Evolutionary conservation across 2,888 invertebrate genomes (phyloP), one percentile per base, ranked within the genome.

Genomic region (Idaea straminata): DNA sequence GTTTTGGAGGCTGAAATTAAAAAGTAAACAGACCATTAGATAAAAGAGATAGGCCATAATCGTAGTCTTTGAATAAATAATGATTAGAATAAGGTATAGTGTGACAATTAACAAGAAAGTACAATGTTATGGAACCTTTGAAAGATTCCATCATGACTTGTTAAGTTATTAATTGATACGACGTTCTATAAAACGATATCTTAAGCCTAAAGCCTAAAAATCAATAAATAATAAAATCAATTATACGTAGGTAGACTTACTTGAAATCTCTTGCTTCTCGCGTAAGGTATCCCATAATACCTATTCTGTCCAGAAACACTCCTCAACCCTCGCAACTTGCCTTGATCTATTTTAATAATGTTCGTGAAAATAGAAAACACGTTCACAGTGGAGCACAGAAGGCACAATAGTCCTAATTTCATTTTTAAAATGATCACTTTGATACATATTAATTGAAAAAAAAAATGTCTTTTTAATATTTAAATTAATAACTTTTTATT

Each of bases 211-310:
- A 57, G 57, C 15, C 10, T 57, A 15, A n/a, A n/a, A n/a, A n/a
- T n/a, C n/a, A n/a, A 57, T 57, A 15, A 57, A 57, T 15, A 10
- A 15, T 57, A 57, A 57, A n/a, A 57, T 10, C 10, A 57, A 15
- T 15, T 57, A 57, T 15, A 15, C 4, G 10, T 61, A 61, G 60
- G 59, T 63, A 34, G 59, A 77, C 83, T 82, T 69, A 91, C 92
- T 80, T 88, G 84, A 69, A 90, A 91, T 65, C 91, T 83, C 66
- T 81, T 72, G 69, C 85, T 82, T 61, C 75, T 74, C 0, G 88
- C 91, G 63, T 92, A 92, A 4, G 87, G 91, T 75, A 92, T 88
- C n/a, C 91, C 87, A 61, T 86, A 87, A 74, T 85, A 92, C 65
- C 82, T 81, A 74, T 87, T 83, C 72, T 87, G 86, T 0, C 88